A percentile compares a stretch with the other conserved stretches of the same genome.
phyloP scores from a whole-genome alignment of 2,888 invertebrate genomes.

The Stenurella melanura region DNA sequence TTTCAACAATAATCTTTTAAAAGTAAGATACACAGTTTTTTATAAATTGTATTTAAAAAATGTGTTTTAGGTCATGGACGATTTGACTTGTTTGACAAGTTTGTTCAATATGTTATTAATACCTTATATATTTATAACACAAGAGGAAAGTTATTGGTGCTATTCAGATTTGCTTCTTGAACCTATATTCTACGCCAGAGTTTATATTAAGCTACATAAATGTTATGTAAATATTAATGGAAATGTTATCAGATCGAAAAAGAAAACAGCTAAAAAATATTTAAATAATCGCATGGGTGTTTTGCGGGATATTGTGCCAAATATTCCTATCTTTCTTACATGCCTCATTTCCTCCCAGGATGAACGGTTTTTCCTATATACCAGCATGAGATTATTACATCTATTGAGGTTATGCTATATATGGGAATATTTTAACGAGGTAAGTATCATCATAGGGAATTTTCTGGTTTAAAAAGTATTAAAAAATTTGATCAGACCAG shows the following conservation, averaged over 20 bases:
- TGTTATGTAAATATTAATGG: conserved; percentile 45
- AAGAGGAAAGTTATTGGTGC: conserved; percentile 31
- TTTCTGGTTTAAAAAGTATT: too few species aligned
- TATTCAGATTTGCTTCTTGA: conserved; percentile 43
- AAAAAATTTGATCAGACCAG: too few species aligned
- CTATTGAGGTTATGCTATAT: conserved; percentile 48
- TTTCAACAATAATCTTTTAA: conserved; percentile 40
- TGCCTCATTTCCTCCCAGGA: conserved; percentile 43
- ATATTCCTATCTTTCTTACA: conserved; percentile 42
- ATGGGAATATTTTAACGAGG: conserved; percentile 43
- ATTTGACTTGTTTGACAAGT: conserved; percentile 41
- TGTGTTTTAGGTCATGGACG: conserved; percentile 39
- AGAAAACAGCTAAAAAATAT: conserved; percentile 42
- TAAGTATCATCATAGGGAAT: conserved; percentile 15
- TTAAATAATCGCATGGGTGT: conserved; percentile 41
- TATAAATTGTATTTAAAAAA: background rate
- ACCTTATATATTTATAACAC: conserved; percentile 48
- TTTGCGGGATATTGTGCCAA: conserved; percentile 49
- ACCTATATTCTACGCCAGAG: conserved; percentile 47
- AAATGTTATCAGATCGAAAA: conserved; percentile 37
- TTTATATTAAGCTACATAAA: conserved; percentile 46
- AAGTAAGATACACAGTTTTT: conserved; percentile 30
- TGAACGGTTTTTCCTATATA: conserved; percentile 47
- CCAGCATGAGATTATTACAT: conserved; percentile 47
- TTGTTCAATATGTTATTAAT: conserved; percentile 44